A percentile compares a stretch with the other conserved stretches of the same genome.
phyloP scores from a whole-genome alignment of 35 echinoderm and acorn worm genomes.

The Patiria miniata region DNA sequence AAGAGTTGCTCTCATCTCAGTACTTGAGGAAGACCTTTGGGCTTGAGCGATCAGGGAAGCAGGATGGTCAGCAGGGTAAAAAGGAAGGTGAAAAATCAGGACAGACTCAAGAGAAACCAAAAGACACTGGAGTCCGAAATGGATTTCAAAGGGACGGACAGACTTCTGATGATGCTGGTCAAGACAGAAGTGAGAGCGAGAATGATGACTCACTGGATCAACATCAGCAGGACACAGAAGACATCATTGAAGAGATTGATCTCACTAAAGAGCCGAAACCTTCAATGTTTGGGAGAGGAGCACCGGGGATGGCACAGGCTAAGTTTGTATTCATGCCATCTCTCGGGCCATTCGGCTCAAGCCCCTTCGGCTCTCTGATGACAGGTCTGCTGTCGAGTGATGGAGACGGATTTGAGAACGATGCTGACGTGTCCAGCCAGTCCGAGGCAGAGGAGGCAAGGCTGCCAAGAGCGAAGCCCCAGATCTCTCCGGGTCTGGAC shows the following conservation, averaged over 20 bases:
- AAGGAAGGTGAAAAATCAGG: not conserved
- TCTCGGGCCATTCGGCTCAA: not conserved
- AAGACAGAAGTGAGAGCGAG: not conserved
- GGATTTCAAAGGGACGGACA: not conserved
- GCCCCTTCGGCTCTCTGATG: conserved; percentile 17
- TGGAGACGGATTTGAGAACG: not conserved
- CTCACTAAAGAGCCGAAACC: conserved; percentile 28
- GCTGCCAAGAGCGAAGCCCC: not conserved
- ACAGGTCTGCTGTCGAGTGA: not conserved
- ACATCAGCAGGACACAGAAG: conserved; percentile 42
- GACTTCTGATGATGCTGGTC: not conserved
- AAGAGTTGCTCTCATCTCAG: not conserved
- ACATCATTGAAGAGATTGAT: conserved; percentile 55
- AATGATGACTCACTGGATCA: not conserved
- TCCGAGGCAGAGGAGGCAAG: not conserved
- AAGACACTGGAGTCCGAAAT: not conserved
- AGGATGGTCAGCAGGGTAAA: not conserved
- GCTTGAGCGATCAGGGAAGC: not conserved
- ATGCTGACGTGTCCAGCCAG: conserved; percentile 19
- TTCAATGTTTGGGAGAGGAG: not conserved
- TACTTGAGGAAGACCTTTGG: conserved; percentile 4
- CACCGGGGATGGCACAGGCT: not conserved
- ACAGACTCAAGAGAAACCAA: not conserved
- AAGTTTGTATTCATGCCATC: conserved; percentile 24
- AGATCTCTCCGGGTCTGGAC: not conserved